A percentile compares a stretch with the other conserved stretches of the same genome.
These are phyloP conservation scores for Ennomos quercinarius DNA, from an alignment of 2,888 invertebrate species.

Conservation along the genomic window DNA sequence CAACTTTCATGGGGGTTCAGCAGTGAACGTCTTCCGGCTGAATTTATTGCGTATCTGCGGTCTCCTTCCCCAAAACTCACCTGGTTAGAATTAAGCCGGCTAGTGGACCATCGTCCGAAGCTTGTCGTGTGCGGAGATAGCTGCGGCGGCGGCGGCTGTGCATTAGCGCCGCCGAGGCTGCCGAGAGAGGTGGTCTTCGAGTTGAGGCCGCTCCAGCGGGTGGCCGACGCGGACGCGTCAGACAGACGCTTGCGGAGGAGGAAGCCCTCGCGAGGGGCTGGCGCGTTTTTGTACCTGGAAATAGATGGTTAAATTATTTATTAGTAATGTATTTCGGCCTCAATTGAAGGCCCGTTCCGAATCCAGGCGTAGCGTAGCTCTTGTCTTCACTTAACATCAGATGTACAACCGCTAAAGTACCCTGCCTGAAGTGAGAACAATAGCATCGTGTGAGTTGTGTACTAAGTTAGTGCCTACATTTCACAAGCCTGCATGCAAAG, in stretches of 20 bases:
- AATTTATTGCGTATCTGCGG: too few relatives aligned
- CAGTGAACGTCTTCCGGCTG: too few relatives aligned
- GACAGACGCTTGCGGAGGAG: slow-evolving; percentile 92
- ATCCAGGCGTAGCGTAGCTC: too few relatives aligned
- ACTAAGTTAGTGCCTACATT: too few relatives aligned
- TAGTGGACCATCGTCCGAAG: slow-evolving; percentile 90
- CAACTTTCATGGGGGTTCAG: too few relatives aligned
- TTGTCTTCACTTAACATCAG: too few relatives aligned
- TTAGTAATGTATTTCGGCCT: background rate
- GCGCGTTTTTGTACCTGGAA: slow-evolving; percentile 87
- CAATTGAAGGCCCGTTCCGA: too few relatives aligned
- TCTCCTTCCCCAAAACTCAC: slow-evolving; percentile 12
- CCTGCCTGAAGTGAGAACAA: too few relatives aligned
- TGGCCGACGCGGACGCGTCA: slow-evolving; percentile 87
- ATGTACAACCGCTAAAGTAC: too few relatives aligned
- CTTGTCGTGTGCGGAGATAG: slow-evolving; percentile 80
- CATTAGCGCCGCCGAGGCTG: slow-evolving; percentile 86
- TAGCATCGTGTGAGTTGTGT: too few relatives aligned
- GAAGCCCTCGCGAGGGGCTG: slow-evolving; percentile 91
- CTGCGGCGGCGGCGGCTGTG: slow-evolving; percentile 85
- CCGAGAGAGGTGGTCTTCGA: slow-evolving; percentile 95
- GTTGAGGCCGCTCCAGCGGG: slow-evolving; percentile 88
- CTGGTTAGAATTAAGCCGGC: slow-evolving; percentile 87
- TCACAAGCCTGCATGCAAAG: too few relatives aligned
- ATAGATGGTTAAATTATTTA: background rate